Conservation (phyloP, 2,888 invertebrate genomes). For the Isotomurus palustris region DNA sequence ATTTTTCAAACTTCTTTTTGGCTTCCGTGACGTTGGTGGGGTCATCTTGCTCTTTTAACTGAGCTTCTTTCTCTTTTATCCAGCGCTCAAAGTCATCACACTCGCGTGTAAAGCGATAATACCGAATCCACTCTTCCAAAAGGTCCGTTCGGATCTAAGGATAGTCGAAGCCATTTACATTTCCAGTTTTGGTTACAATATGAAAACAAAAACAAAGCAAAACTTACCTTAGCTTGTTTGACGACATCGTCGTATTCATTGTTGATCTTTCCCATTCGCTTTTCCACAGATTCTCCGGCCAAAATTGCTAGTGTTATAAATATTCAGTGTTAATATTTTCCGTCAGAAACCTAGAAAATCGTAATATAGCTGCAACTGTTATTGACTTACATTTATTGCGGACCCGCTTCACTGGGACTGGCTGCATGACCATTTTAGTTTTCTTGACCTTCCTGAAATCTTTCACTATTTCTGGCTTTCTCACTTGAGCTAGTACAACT, state of each 20-base stretch:
- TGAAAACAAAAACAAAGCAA: background rate
- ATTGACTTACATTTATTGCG: background rate
- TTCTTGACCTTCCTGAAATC: slow-evolving; percentile 83
- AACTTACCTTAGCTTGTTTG: slow-evolving; percentile 62
- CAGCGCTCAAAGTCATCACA: slow-evolving; percentile 97
- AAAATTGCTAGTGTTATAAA: too few species aligned
- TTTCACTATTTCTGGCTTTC: slow-evolving; percentile 77
- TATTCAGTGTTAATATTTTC: too few species aligned
- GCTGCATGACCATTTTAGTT: slow-evolving; percentile 78
- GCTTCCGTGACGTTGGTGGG: slow-evolving; percentile 75
- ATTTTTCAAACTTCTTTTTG: slow-evolving; percentile 92
- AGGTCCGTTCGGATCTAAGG: slow-evolving; percentile 69
- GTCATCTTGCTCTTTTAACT: slow-evolving; percentile 72
- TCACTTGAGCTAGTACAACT: slow-evolving; percentile 74
- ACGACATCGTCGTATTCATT: slow-evolving; percentile 75
- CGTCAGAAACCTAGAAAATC: too few species aligned
- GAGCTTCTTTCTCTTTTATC: slow-evolving; percentile 91
- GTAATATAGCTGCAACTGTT: too few species aligned
- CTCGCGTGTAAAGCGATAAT: slow-evolving; percentile 90
- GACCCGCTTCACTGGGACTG: slow-evolving; percentile 56
- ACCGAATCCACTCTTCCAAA: slow-evolving; percentile 83
- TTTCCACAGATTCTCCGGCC: too few species aligned
- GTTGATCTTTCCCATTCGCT: too few species aligned
- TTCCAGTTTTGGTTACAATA: too few species aligned
- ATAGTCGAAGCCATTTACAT: too few species aligned